A percentile compares a stretch with the other conserved stretches of the same genome.
Evolutionary conservation across 2,797 vertebrate genomes (phyloP).

Genomic region (Leuciscus waleckii): DNA sequence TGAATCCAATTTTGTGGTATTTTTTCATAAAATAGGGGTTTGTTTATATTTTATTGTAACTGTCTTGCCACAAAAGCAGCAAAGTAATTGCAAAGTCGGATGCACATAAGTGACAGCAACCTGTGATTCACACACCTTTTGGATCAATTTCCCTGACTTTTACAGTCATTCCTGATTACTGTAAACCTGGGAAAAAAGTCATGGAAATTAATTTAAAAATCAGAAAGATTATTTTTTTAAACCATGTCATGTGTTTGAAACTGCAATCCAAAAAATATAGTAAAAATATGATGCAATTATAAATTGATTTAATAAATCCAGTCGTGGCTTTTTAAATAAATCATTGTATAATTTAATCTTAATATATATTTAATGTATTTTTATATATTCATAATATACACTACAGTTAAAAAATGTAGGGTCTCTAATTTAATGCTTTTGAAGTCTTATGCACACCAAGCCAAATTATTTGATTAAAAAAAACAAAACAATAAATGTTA

Average conservation of each 20-base stretch:
- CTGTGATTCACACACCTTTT: background rate
- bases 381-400: background rate
- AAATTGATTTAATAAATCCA: background rate
- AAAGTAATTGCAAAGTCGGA: background rate
- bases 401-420: background rate
- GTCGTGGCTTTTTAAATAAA: background rate
- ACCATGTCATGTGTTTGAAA: background rate
- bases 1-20: conserved; percentile 19
- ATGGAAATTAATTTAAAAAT: background rate
- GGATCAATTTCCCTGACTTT: background rate
- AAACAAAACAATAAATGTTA: background rate
- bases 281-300: background rate
- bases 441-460: background rate
- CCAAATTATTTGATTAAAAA: background rate
- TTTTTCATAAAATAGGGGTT: background rate
- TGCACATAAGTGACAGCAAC: background rate
- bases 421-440: background rate
- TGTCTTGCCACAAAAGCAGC: conserved; percentile 1
- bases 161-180: background rate
- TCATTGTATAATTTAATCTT: background rate
- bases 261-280: background rate
- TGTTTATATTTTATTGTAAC: conserved; percentile 48
- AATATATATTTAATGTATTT: background rate
- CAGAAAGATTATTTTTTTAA: background rate
- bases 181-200: background rate